phyloP scores from a whole-genome alignment of 2,797 vertebrate species.

The Pempheris klunzingeri region DNA sequence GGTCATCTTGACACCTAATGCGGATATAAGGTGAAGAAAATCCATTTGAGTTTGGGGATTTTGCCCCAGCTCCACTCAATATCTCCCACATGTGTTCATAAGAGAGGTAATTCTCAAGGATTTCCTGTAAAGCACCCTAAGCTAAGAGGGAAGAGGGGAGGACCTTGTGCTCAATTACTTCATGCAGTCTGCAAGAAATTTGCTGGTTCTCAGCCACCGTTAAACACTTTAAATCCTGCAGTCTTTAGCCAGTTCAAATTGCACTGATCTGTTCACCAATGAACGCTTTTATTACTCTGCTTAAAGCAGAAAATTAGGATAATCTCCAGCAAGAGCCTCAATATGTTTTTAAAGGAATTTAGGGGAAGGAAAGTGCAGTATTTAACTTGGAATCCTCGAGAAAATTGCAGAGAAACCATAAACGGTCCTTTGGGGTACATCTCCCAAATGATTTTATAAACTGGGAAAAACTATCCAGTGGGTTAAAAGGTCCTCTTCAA shows the following conservation, averaged over 20 bases:
- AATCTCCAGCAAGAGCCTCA: slow-evolving; percentile 17
- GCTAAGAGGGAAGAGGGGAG: slow-evolving; percentile 4
- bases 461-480: neutral
- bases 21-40: neutral
- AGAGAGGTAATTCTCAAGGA: slow-evolving; percentile 15
- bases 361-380: neutral
- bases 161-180: slow-evolving; percentile 31
- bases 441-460: neutral
- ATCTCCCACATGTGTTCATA: slow-evolving; percentile 1
- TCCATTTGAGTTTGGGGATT: neutral
- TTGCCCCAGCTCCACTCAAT: neutral
- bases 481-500: neutral
- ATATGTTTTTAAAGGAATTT: slow-evolving; percentile 28
- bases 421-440: neutral
- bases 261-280: slow-evolving; percentile 26
- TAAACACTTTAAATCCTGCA: slow-evolving; percentile 54
- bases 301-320: slow-evolving; percentile 35
- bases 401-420: neutral
- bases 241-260: slow-evolving; percentile 44
- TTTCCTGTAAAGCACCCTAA: slow-evolving; percentile 37
- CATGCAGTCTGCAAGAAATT: slow-evolving; percentile 46
- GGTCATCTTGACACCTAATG: neutral
- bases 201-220: slow-evolving; percentile 32
- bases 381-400: neutral
- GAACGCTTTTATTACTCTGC: slow-evolving; percentile 28